Evolutionary conservation across 1,140 invertebrate genomes (phyloP).

Genomic region (Drosophila erecta): DNA sequence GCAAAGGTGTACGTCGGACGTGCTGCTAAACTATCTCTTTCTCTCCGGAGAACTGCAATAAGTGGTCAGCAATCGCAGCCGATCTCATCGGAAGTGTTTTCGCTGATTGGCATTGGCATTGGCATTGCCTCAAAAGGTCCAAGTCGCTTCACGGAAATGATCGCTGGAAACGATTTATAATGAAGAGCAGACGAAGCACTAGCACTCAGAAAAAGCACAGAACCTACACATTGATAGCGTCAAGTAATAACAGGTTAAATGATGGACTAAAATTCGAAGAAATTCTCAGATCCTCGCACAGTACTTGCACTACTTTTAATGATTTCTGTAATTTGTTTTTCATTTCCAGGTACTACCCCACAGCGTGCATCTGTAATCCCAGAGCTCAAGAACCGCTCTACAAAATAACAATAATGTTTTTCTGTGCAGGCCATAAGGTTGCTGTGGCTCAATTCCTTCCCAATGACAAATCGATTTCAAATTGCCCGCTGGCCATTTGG

Average conservation of each 20-base stretch:
- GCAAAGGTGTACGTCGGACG: conserved; percentile 67
- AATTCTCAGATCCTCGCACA: too few relatives aligned
- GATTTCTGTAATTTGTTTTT: too few relatives aligned
- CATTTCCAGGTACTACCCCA: too few relatives aligned
- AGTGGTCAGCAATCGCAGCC: conserved; percentile 37
- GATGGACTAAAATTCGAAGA: neutral
- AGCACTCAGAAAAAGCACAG: conserved; percentile 6
- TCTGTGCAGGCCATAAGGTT: conserved; percentile 16
- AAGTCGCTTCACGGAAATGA: conserved; percentile 53
- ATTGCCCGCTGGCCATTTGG: conserved; percentile 46
- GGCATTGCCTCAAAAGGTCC: conserved; percentile 32
- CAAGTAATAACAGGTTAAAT: neutral
- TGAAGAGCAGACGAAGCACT: conserved; percentile 35
- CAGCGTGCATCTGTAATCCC: too few relatives aligned
- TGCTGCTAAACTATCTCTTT: conserved; percentile 18
- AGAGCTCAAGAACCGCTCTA: neutral
- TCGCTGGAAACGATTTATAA: conserved; percentile 59
- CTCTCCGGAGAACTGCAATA: conserved; percentile 31
- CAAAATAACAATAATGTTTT: neutral
- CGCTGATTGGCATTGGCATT: conserved; percentile 62
- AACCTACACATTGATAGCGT: neutral
- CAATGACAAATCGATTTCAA: conserved; percentile 68
- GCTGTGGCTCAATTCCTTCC: conserved; percentile 3
- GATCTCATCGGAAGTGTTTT: conserved; percentile 71
- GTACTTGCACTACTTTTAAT: too few relatives aligned